Evolutionary conservation across 2,888 invertebrate genomes (phyloP).

Genomic region (Thyatira batis): DNA sequence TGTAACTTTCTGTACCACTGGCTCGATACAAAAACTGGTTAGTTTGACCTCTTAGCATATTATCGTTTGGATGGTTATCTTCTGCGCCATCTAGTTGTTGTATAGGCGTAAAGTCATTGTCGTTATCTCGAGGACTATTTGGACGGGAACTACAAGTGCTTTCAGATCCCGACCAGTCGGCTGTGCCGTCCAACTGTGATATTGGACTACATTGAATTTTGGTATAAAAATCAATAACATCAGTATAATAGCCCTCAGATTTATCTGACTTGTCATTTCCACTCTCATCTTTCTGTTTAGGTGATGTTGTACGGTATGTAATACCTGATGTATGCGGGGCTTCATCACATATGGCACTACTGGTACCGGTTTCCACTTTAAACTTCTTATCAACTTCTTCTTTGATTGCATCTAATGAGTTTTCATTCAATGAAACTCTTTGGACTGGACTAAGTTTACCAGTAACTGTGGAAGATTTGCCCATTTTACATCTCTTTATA

Average conservation of each 20-base stretch:
- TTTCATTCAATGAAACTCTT: constrained; percentile 54
- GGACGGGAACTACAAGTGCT: constrained; percentile 76
- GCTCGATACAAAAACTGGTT: constrained; percentile 75
- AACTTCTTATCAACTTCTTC: constrained; percentile 66
- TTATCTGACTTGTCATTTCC: constrained; percentile 63
- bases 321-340: constrained; percentile 72
- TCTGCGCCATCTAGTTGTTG: constrained; percentile 87
- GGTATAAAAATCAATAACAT: constrained; percentile 79
- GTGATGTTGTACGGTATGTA: constrained; percentile 66
- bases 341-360: constrained; percentile 57
- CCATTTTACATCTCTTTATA: constrained; percentile 87
- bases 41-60: constrained; percentile 57
- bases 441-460: constrained; percentile 73
- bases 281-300: constrained; percentile 67
- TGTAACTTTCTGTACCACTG: constrained; percentile 75
- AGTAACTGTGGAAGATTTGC: constrained; percentile 69
- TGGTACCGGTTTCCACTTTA: constrained; percentile 55
- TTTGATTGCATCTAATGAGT: constrained; percentile 62
- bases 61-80: constrained; percentile 79
- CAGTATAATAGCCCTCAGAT: constrained; percentile 70
- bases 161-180: constrained; percentile 84
- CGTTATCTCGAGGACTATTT: constrained; percentile 62
- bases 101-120: constrained; percentile 74
- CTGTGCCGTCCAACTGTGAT: constrained; percentile 87
- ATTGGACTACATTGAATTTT: constrained; percentile 82